Evolutionary conservation across 2,797 vertebrate genomes (phyloP), one percentile per base, ranked within the genome.

Genomic region (Clamator glandarius): DNA sequence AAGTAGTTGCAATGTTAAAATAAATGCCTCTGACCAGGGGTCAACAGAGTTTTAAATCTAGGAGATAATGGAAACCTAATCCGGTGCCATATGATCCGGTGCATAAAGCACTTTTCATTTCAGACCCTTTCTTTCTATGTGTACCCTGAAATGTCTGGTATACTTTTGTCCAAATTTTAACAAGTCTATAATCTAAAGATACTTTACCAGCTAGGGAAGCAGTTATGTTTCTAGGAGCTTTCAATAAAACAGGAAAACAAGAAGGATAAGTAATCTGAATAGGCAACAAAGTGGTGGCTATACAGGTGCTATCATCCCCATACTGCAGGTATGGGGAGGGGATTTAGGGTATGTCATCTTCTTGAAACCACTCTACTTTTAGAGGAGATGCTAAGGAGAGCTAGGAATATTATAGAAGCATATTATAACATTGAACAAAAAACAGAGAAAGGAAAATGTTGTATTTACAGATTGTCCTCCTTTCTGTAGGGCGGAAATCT

Each of bases 61-160:
- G 57, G 68, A 90, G 84, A 80, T 85, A 83, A 93, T 64, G 72
- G 88, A 95, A 95, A 89, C n/a, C 16, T 82, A 83, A 92, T n/a
- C 61, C 6, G 2, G 64, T 87, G 81, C 75, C 57, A 62, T 64
- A 25, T 0, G 2, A 85, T 62, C 77, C 8, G 42, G 84, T 12
- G 19, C 21, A 21, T 61, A 54, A 51, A 51, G 19, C 36, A 36
- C 85, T 74, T 93, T 89, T 84, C 44, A 83, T 93, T 89, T 89
- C 41, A 59, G 31, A 61, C 62, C 41, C 29, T 89, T 93, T 93
- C 44, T 91, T 35, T 58, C 12, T 62, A 39, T 58, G 72, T 52
- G 48, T 44, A 62, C 8, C 4, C 23, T 76, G 28, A 68, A 82
- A 74, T 21, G 2, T 73, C 58, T 68, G 50, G 9, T 52, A 14